Conservation (phyloP, 2,113 vertebrate species). For the Campylomormyrus tamandua region DNA sequence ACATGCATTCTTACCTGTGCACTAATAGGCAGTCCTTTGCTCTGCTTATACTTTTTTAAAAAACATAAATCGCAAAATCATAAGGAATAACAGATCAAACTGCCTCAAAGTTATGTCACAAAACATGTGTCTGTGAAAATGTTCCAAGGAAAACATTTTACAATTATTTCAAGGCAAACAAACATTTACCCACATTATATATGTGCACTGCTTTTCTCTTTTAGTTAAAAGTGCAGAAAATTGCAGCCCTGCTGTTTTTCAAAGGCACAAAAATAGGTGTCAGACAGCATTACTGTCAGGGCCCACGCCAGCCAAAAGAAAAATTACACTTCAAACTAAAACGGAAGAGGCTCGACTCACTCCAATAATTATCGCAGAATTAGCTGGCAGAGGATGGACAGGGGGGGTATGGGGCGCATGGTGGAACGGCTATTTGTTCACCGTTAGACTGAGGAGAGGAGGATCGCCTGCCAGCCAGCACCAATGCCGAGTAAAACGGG, state of each 20-base stretch:
- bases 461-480: constrained; percentile 53
- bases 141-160: constrained; percentile 34
- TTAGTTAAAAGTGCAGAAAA: constrained; percentile 47
- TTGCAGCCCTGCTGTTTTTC: constrained; percentile 45
- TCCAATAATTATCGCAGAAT: constrained; percentile 56
- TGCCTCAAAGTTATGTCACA: constrained; percentile 32
- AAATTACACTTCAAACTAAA: constrained; percentile 42
- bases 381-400: constrained; percentile 53
- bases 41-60: background rate
- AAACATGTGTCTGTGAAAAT: constrained; percentile 44
- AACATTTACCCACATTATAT: constrained; percentile 33
- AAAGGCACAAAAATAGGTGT: constrained; percentile 53
- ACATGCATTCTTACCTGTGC: background rate
- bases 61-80: background rate
- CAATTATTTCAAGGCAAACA: constrained; percentile 56
- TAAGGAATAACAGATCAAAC: constrained; percentile 23
- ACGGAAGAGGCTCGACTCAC: constrained; percentile 28
- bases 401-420: constrained; percentile 39
- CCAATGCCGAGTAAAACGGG: constrained; percentile 45
- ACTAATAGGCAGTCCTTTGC: background rate
- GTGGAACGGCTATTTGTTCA: constrained; percentile 57
- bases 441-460: constrained; percentile 42
- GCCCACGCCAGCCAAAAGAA: constrained; percentile 14
- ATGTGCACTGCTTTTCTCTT: constrained; percentile 37
- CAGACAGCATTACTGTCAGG: constrained; percentile 51